Base-by-base conservation (phyloP, 1,140 invertebrate genomes). In the Saxidomus purpurata region DNA sequence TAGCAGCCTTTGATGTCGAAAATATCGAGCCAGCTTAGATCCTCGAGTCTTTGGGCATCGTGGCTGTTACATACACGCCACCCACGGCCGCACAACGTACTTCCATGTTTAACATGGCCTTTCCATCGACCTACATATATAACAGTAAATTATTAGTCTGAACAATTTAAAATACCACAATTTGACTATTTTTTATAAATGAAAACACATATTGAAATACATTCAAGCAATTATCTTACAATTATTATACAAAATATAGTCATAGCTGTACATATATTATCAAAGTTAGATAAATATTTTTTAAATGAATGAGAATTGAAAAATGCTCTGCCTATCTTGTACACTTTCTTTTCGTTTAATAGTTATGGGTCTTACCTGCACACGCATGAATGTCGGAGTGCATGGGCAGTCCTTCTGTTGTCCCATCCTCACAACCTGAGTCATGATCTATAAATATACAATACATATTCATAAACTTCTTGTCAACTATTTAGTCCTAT, bases 31-130 rank as follows among this genome's bases (percentile, higher is more conserved):
- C 93, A 94, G 2, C 91, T 93, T 19, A 95, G 61, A 61, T 92
- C 90, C 49, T 91, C 74, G 1, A 95, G 90, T 13, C 47, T 81
- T 2, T 91, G 71, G 17, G 67, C 40, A 87, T 95, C 93, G 31
- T 91, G 89, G 13, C 90, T 92, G 85, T 90, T 94, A 81, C 94
- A 95, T 28, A 94, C 94, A 17, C 89, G 82, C 94, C 94, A 95
- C 6, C 94, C 94, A 28, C 84, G 90, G n/a, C 81, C 87, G 89
- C 94, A 95, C 34, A 95, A 90, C 15, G 63, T 49, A 22, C 90
- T 90, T 22, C 92, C 93, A 31, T 89, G 36, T 67, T 92, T 92
- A 34, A 95, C 93, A 87, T 95, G 94, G 82, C 94, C 94, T 15
- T 91, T 89, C 94, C 94, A 95, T 1, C 49, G 47, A 19, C 94